A percentile compares a stretch with the other conserved stretches of the same genome.
These are phyloP conservation scores for Daphoenositta chrysoptera DNA, from an alignment of 2,113 vertebrate genomes.

Conservation along the genomic window DNA sequence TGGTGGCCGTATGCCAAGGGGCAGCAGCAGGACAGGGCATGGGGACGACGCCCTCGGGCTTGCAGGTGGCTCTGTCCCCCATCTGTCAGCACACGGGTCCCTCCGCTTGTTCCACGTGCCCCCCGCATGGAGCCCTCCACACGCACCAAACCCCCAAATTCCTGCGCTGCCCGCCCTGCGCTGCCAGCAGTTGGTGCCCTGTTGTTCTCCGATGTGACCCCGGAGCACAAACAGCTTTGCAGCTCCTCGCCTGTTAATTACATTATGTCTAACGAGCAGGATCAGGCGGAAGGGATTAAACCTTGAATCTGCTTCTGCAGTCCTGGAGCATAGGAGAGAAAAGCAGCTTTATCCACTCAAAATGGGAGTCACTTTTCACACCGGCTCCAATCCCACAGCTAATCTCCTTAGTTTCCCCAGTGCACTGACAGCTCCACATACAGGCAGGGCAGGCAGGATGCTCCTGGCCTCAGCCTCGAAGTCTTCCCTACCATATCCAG, in stretches of 20 bases:
- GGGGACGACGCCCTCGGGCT: rapidly evolving
- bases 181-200: not conserved
- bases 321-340: not conserved
- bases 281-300: constrained; percentile 61
- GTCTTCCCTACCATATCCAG: not conserved
- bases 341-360: not conserved
- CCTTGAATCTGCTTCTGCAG: not conserved
- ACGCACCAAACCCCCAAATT: rapidly evolving
- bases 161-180: not conserved
- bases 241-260: constrained; percentile 27
- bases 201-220: not conserved
- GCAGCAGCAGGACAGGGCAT: not conserved
- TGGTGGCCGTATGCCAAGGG: rapidly evolving
- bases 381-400: not conserved
- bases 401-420: not conserved
- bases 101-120: not conserved
- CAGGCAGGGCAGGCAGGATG: not conserved
- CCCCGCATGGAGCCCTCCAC: rapidly evolving
- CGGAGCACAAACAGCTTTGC: not conserved
- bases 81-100: not conserved
- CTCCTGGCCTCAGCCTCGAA: rapidly evolving
- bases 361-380: not conserved
- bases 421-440: not conserved
- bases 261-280: constrained; percentile 44
- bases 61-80: not conserved